Percentiles rank a stretch among this genome's conserved stretches.
These are phyloP conservation scores for Strix aluco DNA, from an alignment of 2,113 vertebrate genomes.

Conservation along the genomic window DNA sequence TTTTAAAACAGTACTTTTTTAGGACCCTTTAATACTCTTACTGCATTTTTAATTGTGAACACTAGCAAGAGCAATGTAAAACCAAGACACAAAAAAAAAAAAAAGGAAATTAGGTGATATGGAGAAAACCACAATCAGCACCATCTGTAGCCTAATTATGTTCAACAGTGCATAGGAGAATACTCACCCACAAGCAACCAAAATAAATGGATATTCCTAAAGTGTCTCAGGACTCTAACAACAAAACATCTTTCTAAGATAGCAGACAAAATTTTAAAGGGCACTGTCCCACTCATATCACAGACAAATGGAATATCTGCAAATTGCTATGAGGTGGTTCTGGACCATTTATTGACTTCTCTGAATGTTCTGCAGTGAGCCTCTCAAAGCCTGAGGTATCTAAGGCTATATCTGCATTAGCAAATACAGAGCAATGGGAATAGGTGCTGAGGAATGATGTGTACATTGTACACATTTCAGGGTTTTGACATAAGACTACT, in stretches of 20 bases:
- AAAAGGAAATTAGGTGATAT: neutral
- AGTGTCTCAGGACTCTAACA: neutral
- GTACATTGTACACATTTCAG: neutral
- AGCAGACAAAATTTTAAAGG: neutral
- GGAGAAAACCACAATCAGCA: neutral
- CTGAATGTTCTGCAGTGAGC: neutral
- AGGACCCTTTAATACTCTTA: neutral
- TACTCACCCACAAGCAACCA: neutral
- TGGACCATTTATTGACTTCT: neutral
- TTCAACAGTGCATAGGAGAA: neutral
- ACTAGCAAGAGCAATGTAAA: conserved; percentile 13
- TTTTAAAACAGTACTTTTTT: neutral
- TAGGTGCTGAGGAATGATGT: neutral
- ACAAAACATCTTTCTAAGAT: neutral
- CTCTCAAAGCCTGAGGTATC: neutral
- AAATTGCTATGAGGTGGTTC: neutral
- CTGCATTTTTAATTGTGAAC: neutral
- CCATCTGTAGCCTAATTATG: neutral
- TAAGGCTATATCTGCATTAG: neutral
- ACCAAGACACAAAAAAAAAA: neutral
- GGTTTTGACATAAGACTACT: neutral
- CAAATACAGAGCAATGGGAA: neutral
- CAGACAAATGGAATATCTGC: neutral
- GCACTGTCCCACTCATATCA: neutral
- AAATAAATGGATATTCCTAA: neutral